These are phyloP conservation scores for Chaetodon trifascialis DNA, from an alignment of 2,113 vertebrate genomes.

Conservation along the genomic window DNA sequence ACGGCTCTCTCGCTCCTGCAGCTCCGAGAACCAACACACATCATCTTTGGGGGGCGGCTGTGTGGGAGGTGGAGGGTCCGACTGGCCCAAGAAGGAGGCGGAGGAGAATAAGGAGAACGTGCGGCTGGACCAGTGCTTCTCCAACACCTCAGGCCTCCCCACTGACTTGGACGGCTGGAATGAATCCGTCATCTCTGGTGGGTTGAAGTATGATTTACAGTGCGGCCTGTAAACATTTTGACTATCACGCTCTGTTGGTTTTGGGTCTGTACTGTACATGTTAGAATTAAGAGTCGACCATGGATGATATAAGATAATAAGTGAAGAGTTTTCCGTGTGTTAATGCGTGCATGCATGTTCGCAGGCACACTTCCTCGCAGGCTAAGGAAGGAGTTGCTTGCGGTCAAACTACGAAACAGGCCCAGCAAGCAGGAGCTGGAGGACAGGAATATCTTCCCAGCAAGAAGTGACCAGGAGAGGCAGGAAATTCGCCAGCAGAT, in stretches of 20 bases:
- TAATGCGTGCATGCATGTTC: constrained; percentile 28
- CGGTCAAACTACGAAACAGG: constrained; percentile 94
- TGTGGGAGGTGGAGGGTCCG: constrained; percentile 59
- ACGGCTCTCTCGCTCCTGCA: constrained; percentile 89
- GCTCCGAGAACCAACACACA: constrained; percentile 86
- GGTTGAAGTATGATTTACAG: constrained; percentile 44
- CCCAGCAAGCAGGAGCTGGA: constrained; percentile 97
- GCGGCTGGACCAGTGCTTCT: constrained; percentile 90
- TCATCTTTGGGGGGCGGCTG: constrained; percentile 46
- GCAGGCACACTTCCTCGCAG: constrained; percentile 95
- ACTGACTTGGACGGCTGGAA: constrained; percentile 91
- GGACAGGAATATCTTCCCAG: constrained; percentile 97
- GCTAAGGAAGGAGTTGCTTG: constrained; percentile 96
- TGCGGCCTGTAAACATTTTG: background rate
- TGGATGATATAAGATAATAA: background rate
- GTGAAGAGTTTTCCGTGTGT: constrained; percentile 8
- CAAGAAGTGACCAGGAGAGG: constrained; percentile 93
- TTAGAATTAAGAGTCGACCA: background rate
- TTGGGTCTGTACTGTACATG: background rate
- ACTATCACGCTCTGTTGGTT: background rate
- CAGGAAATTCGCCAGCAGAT: constrained; percentile 98
- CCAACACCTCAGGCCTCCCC: constrained; percentile 85
- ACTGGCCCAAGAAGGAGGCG: constrained; percentile 87
- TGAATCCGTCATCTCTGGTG: constrained; percentile 95
- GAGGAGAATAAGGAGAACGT: constrained; percentile 99